phyloP scores from a whole-genome alignment of 53 echinoderm and acorn worm species.

The Hippasteria phrygiana region DNA sequence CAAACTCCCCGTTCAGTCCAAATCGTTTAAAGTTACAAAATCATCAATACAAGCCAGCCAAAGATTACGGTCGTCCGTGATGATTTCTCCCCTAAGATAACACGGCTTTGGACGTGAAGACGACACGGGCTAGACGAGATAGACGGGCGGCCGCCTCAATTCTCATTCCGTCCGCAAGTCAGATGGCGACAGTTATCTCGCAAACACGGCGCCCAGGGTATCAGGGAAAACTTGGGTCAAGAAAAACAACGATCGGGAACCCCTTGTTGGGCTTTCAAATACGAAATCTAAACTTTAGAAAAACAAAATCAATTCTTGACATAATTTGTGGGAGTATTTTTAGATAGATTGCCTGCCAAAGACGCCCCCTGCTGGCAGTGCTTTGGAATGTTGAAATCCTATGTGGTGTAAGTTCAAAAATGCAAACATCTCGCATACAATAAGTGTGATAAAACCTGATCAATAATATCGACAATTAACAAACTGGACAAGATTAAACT shows the following conservation, averaged over 20 bases:
- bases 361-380: constrained; percentile 3
- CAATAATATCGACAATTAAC: no score
- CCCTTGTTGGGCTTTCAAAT: background rate
- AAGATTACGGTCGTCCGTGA: background rate
- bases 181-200: constrained; percentile 3
- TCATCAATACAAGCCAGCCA: background rate
- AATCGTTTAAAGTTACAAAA: constrained; percentile 40
- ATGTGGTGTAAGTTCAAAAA: no score
- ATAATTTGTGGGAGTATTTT: background rate
- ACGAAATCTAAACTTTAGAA: background rate
- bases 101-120: background rate
- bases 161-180: constrained; percentile 4
- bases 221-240: background rate
- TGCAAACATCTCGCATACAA: no score
- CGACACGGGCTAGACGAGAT: background rate
- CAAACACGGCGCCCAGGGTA: constrained; percentile 1
- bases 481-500: no score
- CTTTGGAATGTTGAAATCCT: no score
- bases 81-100: constrained; percentile 4
- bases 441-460: no score
- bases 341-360: background rate
- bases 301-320: background rate
- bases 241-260: background rate
- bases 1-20: no score
- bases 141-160: background rate